Evolutionary conservation across 2,797 vertebrate species (phyloP), one percentile per base, ranked within the genome.

Genomic region (Bradypodion pumilum): DNA sequence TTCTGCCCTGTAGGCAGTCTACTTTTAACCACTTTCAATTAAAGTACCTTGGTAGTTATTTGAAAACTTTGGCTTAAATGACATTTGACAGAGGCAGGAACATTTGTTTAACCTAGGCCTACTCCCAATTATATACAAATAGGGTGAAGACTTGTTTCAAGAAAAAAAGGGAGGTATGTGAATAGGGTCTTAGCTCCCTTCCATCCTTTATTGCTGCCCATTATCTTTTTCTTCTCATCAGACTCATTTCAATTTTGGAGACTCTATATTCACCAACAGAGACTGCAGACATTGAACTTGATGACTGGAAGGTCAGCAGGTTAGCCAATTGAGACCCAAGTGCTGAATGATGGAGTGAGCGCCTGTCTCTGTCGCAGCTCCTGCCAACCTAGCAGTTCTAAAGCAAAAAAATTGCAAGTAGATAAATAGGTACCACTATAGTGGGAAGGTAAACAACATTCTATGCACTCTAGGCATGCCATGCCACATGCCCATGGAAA

Each of bases 21-120:
- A 0, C 40, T 87, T 93, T 87, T 89, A 91, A 94, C 83, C 4
- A 25, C 8, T 80, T 92, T 85, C 79, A 91, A 78, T 92, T 92
- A 92, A 90, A 91, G 37, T 6, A 13, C 49, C 12, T 88, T 90
- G 80, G 76, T 68, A 90, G 85, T 74, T 89, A 88, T 88, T 87
- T 91, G 62, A 92, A 91, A 94, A 91, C 37, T 87, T 81, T 2
- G 21, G 81, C 59, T 73, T 73, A 79, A 79, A 79, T 65, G 62
- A 65, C 44, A 73, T 40, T n/a, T 84, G 68, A 65, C 49, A 25
- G 46, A 81, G 80, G 37, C 65, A 70, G 79, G 32, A 32, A 46
- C 42, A 35, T 85, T 85, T 85, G 65, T 74, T 81, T 85, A 81
- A 81, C 84, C 66, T 69, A 32, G 56, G 35, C n/a, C 46, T 44